A percentile compares a stretch with the other conserved stretches of the same genome.
Conservation (phyloP, 1,140 invertebrate species). For the Drosophila jambulina region DNA sequence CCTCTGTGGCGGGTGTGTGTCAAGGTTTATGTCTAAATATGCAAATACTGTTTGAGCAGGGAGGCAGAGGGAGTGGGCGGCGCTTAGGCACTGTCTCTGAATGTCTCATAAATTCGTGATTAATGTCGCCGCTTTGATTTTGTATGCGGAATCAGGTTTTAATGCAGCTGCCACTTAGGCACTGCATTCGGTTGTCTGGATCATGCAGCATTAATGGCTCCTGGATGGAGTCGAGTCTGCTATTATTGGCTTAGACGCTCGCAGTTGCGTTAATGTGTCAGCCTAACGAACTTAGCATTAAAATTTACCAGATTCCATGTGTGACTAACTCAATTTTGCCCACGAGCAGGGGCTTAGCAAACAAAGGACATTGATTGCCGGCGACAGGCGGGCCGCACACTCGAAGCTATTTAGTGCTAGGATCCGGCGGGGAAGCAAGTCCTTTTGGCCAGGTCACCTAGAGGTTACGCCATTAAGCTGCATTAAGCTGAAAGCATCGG, state of each 20-base stretch:
- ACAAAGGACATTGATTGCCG: slow-evolving; percentile 73
- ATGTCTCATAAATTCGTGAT: slow-evolving; percentile 60
- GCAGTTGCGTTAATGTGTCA: slow-evolving; percentile 64
- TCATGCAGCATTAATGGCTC: slow-evolving; percentile 56
- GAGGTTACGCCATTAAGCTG: slow-evolving; percentile 46
- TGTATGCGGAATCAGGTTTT: slow-evolving; percentile 53
- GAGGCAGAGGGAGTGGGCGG: background rate
- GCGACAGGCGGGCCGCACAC: slow-evolving; percentile 49
- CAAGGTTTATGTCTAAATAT: slow-evolving; percentile 58
- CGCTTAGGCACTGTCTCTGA: slow-evolving; percentile 24
- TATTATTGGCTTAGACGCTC: slow-evolving; percentile 63
- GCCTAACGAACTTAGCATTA: slow-evolving; percentile 78
- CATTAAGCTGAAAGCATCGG: slow-evolving; percentile 35
- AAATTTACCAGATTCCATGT: slow-evolving; percentile 69
- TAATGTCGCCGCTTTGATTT: slow-evolving; percentile 56
- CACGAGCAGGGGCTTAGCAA: slow-evolving; percentile 24
- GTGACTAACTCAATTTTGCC: slow-evolving; percentile 71
- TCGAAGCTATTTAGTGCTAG: slow-evolving; percentile 57
- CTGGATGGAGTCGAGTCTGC: slow-evolving; percentile 9
- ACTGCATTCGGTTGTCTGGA: slow-evolving; percentile 48
- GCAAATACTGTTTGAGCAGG: slow-evolving; percentile 41
- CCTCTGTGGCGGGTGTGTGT: slow-evolving; percentile 10
- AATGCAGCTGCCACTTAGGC: slow-evolving; percentile 54
- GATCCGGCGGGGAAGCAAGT: background rate
- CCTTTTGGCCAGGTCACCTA: slow-evolving; percentile 26